Evolutionary conservation across 2,888 invertebrate genomes (phyloP).

Genomic region (Apamea monoglypha): DNA sequence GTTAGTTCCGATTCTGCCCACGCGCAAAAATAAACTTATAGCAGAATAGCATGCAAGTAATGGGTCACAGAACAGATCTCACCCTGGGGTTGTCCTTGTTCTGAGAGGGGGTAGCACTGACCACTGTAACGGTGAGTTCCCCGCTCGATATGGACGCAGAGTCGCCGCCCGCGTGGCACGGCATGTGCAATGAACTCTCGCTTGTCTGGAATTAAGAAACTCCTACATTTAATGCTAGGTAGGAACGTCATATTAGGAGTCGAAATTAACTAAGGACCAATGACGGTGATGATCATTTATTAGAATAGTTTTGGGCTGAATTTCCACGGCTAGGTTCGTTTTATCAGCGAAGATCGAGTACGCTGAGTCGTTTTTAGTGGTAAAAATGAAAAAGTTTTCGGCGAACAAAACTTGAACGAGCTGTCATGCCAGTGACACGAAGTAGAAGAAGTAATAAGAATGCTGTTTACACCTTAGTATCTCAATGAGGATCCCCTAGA

Average conservation of each 20-base stretch:
- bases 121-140: conserved; percentile 71
- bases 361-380: too few species aligned
- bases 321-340: too few species aligned
- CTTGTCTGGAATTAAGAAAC: conserved; percentile 72
- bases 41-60: not conserved
- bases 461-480: too few species aligned
- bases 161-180: conserved; percentile 74
- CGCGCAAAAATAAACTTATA: not conserved
- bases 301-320: too few species aligned
- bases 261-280: not conserved
- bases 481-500: too few species aligned
- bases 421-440: too few species aligned
- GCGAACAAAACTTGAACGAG: too few species aligned
- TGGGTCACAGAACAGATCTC: conserved; percentile 25
- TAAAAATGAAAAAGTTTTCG: too few species aligned
- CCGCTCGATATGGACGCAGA: conserved; percentile 77
- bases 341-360: too few species aligned
- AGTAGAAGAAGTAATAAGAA: too few species aligned
- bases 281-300: too few species aligned
- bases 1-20: not conserved
- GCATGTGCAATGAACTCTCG: conserved; percentile 75
- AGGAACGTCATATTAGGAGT: conserved; percentile 17
- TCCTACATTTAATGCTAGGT: conserved; percentile 30
- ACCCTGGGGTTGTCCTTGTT: conserved; percentile 69
- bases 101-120: conserved; percentile 57